Percentiles rank a stretch among this genome's conserved stretches.
phyloP scores from a whole-genome alignment of 2,797 vertebrate species.

The Lemur catta region DNA sequence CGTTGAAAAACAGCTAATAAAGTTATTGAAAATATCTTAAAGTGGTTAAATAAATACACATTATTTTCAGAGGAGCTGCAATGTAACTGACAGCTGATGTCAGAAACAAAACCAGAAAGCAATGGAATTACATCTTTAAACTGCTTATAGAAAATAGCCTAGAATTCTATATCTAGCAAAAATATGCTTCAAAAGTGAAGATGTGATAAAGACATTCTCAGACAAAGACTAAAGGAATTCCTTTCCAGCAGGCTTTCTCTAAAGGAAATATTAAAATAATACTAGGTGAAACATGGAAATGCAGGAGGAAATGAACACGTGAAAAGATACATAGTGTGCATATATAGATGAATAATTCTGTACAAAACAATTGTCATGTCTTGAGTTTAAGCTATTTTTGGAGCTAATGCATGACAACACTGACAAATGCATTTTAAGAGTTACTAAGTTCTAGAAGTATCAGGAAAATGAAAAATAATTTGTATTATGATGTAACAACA shows the following conservation, averaged over 20 bases:
- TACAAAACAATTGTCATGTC: neutral
- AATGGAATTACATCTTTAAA: slow-evolving; percentile 7
- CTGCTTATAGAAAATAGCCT: neutral
- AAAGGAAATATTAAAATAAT: slow-evolving; percentile 26
- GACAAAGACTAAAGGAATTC: neutral
- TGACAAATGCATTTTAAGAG: neutral
- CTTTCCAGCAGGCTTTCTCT: neutral
- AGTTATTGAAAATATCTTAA: neutral
- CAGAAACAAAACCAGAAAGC: slow-evolving; percentile 1
- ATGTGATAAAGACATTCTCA: neutral
- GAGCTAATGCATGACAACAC: neutral
- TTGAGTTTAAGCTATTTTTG: slow-evolving; percentile 23
- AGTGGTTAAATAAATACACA: neutral
- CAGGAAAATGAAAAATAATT: neutral
- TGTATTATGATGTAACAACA: neutral
- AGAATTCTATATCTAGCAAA: slow-evolving; percentile 8
- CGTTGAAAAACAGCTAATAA: neutral
- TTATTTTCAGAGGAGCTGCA: neutral
- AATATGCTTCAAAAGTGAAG: slow-evolving; percentile 20
- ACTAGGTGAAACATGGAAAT: slow-evolving; percentile 2
- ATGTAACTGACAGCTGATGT: neutral
- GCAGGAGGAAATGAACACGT: neutral
- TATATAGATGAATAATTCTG: slow-evolving; percentile 13
- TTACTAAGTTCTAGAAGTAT: neutral
- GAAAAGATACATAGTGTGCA: neutral